phyloP scores from a whole-genome alignment of 2,888 invertebrate species.

The Philopedon plagiatum region DNA sequence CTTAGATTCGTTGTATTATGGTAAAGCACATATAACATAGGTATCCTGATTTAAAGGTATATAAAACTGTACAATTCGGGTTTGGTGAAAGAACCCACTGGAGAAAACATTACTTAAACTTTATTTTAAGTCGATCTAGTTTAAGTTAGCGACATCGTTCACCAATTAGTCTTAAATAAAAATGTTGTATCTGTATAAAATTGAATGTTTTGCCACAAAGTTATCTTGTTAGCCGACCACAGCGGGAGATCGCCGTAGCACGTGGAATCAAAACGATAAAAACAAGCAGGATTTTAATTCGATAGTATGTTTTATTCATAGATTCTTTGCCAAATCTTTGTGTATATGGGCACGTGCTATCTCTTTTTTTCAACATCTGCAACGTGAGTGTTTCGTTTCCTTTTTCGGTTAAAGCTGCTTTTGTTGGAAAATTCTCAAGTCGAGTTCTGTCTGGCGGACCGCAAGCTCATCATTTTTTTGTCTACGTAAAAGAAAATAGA shows the following conservation, averaged over 20 bases:
- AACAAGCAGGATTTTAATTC: constrained; percentile 43
- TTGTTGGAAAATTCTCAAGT: constrained; percentile 45
- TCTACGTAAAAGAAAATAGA: constrained; percentile 18
- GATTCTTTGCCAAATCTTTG: constrained; percentile 57
- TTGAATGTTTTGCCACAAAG: constrained; percentile 8
- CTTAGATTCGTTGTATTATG: too few species aligned
- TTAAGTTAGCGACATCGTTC: neutral
- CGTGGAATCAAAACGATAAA: constrained; percentile 42
- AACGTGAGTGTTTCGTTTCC: constrained; percentile 48
- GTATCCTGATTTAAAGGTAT: too few species aligned
- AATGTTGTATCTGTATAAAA: constrained; percentile 4
- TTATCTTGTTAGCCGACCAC: constrained; percentile 12
- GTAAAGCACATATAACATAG: too few species aligned
- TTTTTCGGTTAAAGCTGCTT: constrained; percentile 41
- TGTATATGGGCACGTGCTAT: constrained; percentile 60
- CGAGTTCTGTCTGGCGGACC: constrained; percentile 18
- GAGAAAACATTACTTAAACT: too few species aligned
- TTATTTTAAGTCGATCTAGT: too few species aligned
- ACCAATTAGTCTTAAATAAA: constrained; percentile 10
- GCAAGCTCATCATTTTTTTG: constrained; percentile 34
- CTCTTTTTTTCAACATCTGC: constrained; percentile 40
- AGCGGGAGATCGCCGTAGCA: constrained; percentile 34
- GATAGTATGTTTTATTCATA: constrained; percentile 58
- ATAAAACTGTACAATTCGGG: too few species aligned
- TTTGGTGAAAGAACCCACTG: too few species aligned